A percentile compares a stretch with the other conserved stretches of the same genome.
These are phyloP conservation scores for Otolemur garnettii DNA, from an alignment of 2,113 vertebrate genomes.

Conservation along the genomic window DNA sequence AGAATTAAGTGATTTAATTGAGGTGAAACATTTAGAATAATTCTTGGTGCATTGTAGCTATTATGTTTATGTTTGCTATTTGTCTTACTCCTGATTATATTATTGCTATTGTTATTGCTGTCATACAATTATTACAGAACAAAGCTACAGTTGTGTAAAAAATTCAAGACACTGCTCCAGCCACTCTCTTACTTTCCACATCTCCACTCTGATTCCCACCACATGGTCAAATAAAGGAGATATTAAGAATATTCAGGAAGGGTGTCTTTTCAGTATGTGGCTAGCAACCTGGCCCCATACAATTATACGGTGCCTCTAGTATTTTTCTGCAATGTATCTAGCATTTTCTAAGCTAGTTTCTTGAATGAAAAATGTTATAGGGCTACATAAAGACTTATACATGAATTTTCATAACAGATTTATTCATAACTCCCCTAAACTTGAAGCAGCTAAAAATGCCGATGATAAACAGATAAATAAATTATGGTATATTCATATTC, in stretches of 20 bases:
- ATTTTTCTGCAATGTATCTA: not conserved
- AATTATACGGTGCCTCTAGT: not conserved
- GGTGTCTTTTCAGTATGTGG: not conserved
- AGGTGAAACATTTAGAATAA: not conserved
- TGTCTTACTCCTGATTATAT: not conserved
- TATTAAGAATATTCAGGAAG: not conserved
- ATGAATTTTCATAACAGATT: not conserved
- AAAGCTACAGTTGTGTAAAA: not conserved
- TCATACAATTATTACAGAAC: not conserved
- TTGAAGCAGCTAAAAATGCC: not conserved
- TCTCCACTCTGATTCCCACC: not conserved
- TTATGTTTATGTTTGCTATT: not conserved
- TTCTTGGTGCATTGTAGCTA: not conserved
- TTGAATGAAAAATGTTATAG: not conserved
- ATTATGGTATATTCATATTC: fast-evolving
- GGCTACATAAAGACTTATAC: not conserved
- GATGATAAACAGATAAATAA: not conserved
- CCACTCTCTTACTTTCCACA: not conserved
- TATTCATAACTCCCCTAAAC: not conserved
- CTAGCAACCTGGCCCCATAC: not conserved
- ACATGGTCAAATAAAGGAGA: not conserved
- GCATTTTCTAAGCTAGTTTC: not conserved
- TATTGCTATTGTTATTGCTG: not conserved
- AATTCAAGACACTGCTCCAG: not conserved
- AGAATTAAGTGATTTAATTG: not conserved